Evolutionary conservation across 2,888 invertebrate species (phyloP), one percentile per base, ranked within the genome.

Genomic region (Gymnoscelis rufifasciata): DNA sequence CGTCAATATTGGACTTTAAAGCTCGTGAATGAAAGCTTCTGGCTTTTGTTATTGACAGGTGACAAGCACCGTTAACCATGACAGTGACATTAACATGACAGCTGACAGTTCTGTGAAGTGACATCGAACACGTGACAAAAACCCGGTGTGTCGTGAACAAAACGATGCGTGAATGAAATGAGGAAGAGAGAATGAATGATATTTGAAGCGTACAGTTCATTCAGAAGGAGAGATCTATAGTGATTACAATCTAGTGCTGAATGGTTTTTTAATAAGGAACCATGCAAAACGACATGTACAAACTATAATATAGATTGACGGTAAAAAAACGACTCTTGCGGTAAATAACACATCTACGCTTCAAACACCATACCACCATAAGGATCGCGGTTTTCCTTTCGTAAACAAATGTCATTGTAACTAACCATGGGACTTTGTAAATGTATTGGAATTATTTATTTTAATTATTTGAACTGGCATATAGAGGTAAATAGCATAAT

Each of bases 1-100:
- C 61, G 76, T 83, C 87, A 87, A 86, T 86, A 87, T 86, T 86
- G 87, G 87, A 88, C 87, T 78, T 69, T 55, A 46, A 64, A 64
- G 68, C 64, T 60, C 67, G 64, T 55, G 58, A 61, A 77, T 81
- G 82, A 83, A 83, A 84, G 86, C 86, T 83, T 83, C 71, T 83
- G 83, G 82, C 72, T 76, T 76, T 69, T 53, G 59, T 48, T 56
- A 56, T 43, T 44, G 36, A 54, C 49, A 40, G 43, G 47, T 56
- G 49, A 51, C 29, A 55, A 53, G 57, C 57, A 57, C 57, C 56
- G 50, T 23, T 38, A 29, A 51, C 58, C 54, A 38, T 48, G 48
- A 45, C 36, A 26, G 19, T 43, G 35, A 43, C 35, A 43, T 15
- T 33, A 10, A 39, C 12, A 26, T 43, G 42, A 36, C 27, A 29